phyloP scores from a whole-genome alignment of 2,888 invertebrate species.

The Schizaphis graminum region DNA sequence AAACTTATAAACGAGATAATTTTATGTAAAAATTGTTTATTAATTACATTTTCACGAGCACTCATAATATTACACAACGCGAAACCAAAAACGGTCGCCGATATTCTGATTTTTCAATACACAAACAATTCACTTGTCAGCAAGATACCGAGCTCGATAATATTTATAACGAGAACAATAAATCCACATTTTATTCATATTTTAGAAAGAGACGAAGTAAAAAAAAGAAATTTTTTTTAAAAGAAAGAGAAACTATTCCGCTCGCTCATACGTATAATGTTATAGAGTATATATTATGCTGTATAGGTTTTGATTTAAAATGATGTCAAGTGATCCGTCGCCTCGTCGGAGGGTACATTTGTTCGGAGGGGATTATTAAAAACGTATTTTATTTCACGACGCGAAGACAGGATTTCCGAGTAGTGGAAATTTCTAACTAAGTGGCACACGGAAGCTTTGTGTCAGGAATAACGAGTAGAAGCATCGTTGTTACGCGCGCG shows the following conservation, averaged over 20 bases:
- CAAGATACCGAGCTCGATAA: not conserved
- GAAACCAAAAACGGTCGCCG: not conserved
- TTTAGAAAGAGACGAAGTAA: not conserved
- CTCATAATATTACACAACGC: not conserved
- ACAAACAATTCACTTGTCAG: constrained; percentile 4
- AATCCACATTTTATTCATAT: not conserved
- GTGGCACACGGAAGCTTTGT: constrained; percentile 61
- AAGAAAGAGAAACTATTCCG: not conserved
- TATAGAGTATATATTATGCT: not conserved
- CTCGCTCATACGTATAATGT: not conserved
- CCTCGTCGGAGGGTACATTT: not conserved
- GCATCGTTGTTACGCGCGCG: not conserved
- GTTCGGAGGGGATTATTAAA: constrained; percentile 48
- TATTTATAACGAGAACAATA: constrained; percentile 1
- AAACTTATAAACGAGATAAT: not conserved
- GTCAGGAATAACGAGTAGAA: constrained; percentile 60
- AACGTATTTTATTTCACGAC: constrained; percentile 49
- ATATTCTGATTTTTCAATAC: not conserved
- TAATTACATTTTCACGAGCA: not conserved
- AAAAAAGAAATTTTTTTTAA: not conserved
- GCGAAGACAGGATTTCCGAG: constrained; percentile 54
- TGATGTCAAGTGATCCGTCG: constrained; percentile 28
- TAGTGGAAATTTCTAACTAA: constrained; percentile 52
- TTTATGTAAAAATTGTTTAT: not conserved
- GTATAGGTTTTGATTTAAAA: not conserved